Evolutionary conservation across 2,113 vertebrate genomes (phyloP).

Genomic region (Pterocles gutturalis): DNA sequence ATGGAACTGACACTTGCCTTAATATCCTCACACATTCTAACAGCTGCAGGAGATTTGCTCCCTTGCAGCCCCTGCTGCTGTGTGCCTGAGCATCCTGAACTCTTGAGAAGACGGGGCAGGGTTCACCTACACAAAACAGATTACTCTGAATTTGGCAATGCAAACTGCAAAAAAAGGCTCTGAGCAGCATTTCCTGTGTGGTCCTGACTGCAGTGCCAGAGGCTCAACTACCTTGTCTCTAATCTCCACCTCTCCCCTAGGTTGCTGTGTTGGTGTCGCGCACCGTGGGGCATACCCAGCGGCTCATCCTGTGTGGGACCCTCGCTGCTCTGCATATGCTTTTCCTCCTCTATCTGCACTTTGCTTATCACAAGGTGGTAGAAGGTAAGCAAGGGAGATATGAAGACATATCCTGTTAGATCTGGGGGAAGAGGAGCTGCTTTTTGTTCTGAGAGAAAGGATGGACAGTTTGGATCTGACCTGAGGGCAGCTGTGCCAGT

Average conservation of each 20-base stretch:
- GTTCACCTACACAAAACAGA: background rate
- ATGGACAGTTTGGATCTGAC: background rate
- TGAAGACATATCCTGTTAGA: background rate
- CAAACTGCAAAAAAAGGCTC: background rate
- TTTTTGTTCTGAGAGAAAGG: background rate
- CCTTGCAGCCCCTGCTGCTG: background rate
- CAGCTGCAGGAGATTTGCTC: background rate
- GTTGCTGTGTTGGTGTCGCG: slow-evolving; percentile 92
- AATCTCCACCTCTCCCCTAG: slow-evolving; percentile 69
- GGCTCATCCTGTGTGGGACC: slow-evolving; percentile 91
- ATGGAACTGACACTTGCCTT: background rate
- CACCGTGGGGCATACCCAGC: slow-evolving; percentile 92
- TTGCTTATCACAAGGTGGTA: slow-evolving; percentile 95
- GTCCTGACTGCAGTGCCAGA: background rate
- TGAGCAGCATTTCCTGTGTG: background rate
- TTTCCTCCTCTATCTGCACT: slow-evolving; percentile 97
- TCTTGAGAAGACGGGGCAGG: background rate
- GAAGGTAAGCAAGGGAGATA: slow-evolving; percentile 84
- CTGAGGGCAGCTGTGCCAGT: background rate
- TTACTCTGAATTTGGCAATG: background rate
- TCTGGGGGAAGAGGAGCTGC: background rate
- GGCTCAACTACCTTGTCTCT: background rate
- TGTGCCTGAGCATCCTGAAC: background rate
- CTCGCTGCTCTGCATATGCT: slow-evolving; percentile 93
- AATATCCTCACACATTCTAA: background rate